These are phyloP conservation scores for Drosophila lacicola DNA, from an alignment of 2,888 invertebrate genomes.

Conservation along the genomic window DNA sequence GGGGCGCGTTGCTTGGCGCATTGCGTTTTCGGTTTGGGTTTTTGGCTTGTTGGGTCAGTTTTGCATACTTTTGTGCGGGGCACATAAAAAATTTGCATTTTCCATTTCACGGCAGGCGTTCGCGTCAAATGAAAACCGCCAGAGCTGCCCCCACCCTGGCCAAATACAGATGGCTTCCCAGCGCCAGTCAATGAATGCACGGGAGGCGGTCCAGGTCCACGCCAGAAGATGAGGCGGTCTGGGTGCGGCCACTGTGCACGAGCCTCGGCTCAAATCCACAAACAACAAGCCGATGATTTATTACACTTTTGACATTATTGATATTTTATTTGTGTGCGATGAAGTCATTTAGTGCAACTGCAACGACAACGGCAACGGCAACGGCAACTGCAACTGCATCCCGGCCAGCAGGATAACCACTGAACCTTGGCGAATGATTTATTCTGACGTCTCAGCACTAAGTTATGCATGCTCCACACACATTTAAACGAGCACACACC, in stretches of 20 bases:
- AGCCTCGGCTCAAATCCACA: slow-evolving; percentile 1
- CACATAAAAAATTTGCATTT: slow-evolving; percentile 68
- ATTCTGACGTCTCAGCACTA: slow-evolving; percentile 26
- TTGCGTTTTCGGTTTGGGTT: slow-evolving; percentile 18
- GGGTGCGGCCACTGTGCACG: neutral
- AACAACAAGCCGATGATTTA: slow-evolving; percentile 61
- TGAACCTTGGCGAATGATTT: slow-evolving; percentile 37
- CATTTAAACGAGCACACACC: neutral
- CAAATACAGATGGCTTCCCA: neutral
- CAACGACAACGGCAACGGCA: slow-evolving; percentile 4
- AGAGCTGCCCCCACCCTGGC: neutral
- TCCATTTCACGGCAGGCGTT: slow-evolving; percentile 59
- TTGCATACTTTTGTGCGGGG: slow-evolving; percentile 69
- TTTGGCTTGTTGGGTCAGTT: slow-evolving; percentile 33
- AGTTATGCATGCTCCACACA: slow-evolving; percentile 2
- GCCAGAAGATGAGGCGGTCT: slow-evolving; percentile 23
- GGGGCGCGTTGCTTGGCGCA: neutral
- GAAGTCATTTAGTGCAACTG: slow-evolving; percentile 59
- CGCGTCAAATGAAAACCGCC: slow-evolving; percentile 47
- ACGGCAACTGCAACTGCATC: neutral
- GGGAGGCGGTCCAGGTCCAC: slow-evolving; percentile 2
- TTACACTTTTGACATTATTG: slow-evolving; percentile 68
- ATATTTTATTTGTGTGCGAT: slow-evolving; percentile 72
- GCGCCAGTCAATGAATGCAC: slow-evolving; percentile 23
- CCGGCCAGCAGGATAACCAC: neutral